A percentile compares a stretch with the other conserved stretches of the same genome.
These are phyloP conservation scores for Lasioglossum oenotherae DNA, from an alignment of 2,888 invertebrate species.

Conservation along the genomic window DNA sequence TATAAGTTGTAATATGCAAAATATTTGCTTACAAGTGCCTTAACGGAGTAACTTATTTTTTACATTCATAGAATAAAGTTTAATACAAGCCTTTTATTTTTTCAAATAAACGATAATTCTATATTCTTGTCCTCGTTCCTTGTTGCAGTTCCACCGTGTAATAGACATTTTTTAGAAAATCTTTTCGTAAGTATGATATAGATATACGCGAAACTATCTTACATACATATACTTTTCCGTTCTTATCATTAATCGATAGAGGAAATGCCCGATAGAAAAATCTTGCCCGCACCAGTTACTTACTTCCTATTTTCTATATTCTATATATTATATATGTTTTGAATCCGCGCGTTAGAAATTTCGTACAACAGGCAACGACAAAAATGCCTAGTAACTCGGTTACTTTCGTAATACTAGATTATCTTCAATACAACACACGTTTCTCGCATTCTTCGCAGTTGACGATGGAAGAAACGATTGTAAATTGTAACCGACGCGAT, in stretches of 20 bases:
- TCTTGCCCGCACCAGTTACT: conserved; percentile 34
- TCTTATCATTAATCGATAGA: conserved; percentile 28
- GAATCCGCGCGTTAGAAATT: conserved; percentile 19
- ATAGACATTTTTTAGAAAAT: background rate
- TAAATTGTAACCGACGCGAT: background rate
- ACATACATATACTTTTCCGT: background rate
- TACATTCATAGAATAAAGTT: conserved; percentile 49
- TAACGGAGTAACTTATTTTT: conserved; percentile 53
- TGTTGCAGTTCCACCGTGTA: conserved; percentile 4
- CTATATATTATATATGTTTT: conserved; percentile 10
- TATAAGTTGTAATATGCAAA: conserved; percentile 31
- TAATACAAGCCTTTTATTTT: conserved; percentile 33
- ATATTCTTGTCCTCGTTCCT: background rate
- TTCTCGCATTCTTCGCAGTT: background rate
- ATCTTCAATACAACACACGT: conserved; percentile 18
- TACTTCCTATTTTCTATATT: conserved; percentile 24
- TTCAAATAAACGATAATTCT: conserved; percentile 12
- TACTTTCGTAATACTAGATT: conserved; percentile 26
- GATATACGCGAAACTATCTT: background rate
- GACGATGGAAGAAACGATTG: conserved; percentile 15
- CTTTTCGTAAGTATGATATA: background rate
- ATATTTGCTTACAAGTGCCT: conserved; percentile 37
- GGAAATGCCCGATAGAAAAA: conserved; percentile 27
- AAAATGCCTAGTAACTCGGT: background rate
- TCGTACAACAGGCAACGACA: background rate